Percentiles rank a stretch among this genome's conserved stretches.
Conservation (phyloP, 2,797 vertebrate species). For the Chiloscyllium punctatum region DNA sequence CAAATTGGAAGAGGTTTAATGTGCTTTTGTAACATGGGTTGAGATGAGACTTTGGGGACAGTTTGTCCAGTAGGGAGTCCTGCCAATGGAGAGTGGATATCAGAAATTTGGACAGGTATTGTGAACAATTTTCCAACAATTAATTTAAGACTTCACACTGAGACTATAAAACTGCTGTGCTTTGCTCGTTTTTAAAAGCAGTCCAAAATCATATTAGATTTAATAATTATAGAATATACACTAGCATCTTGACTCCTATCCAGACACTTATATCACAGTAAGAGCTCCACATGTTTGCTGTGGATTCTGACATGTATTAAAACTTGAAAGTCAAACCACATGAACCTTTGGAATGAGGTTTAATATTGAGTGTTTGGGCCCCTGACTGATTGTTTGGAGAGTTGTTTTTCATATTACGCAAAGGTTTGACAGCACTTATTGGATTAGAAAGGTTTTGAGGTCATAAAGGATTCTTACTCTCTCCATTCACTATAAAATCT, state of each 20-base stretch:
- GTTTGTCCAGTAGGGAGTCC: background rate
- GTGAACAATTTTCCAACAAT: background rate
- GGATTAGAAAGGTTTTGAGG: background rate
- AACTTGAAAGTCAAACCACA: background rate
- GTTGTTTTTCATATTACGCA: background rate
- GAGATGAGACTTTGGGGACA: background rate
- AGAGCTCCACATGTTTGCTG: background rate
- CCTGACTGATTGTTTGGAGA: background rate
- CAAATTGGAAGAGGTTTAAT: background rate
- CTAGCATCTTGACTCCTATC: background rate
- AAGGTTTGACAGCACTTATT: background rate
- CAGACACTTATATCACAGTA: background rate
- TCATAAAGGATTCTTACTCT: background rate
- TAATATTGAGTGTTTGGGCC: background rate
- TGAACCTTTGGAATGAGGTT: background rate
- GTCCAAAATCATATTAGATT: background rate
- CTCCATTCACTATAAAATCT: background rate
- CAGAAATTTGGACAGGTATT: background rate
- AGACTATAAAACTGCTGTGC: background rate
- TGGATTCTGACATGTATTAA: background rate
- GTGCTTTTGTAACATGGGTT: background rate
- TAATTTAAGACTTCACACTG: background rate
- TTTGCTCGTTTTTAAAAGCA: background rate
- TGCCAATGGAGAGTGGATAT: background rate
- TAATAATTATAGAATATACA: background rate